Evolutionary conservation across 2,888 invertebrate genomes (phyloP).

Genomic region (Barypeithes pellucidus): DNA sequence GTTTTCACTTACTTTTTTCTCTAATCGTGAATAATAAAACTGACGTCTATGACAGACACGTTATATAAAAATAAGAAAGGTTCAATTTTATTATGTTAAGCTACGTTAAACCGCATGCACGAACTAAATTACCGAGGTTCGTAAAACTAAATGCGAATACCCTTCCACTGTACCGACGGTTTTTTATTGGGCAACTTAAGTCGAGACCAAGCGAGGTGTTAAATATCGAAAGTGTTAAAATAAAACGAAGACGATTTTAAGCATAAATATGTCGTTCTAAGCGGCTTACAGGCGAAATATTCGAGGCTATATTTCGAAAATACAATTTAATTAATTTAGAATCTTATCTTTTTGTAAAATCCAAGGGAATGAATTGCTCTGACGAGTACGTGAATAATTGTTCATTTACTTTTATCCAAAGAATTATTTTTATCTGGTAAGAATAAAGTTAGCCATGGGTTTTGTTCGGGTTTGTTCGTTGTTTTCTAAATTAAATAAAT

Average conservation of each 20-base stretch:
- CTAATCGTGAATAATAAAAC: too few species aligned
- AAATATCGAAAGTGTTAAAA: slow-evolving; percentile 55
- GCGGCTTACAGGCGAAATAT: slow-evolving; percentile 52
- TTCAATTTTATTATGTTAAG: slow-evolving; percentile 32
- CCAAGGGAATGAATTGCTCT: slow-evolving; percentile 37
- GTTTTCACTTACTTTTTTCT: too few species aligned
- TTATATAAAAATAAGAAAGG: slow-evolving; percentile 37
- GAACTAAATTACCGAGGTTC: slow-evolving; percentile 36
- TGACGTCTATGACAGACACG: not conserved
- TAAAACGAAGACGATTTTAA: slow-evolving; percentile 48
- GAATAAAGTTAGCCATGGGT: too few species aligned
- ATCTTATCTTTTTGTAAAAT: slow-evolving; percentile 48
- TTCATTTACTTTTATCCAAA: slow-evolving; percentile 14
- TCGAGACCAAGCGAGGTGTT: slow-evolving; percentile 49
- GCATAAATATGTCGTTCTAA: slow-evolving; percentile 55
- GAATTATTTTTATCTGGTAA: not conserved
- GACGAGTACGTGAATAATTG: slow-evolving; percentile 6
- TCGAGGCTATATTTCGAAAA: slow-evolving; percentile 48
- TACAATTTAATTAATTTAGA: slow-evolving; percentile 54
- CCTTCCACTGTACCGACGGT: slow-evolving; percentile 36
- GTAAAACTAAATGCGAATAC: slow-evolving; percentile 45
- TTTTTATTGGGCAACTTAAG: slow-evolving; percentile 49
- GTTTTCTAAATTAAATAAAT: too few species aligned
- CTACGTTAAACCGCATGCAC: slow-evolving; percentile 41
- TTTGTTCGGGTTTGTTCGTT: too few species aligned